Evolutionary conservation across 2,888 invertebrate genomes (phyloP).

Genomic region (Ichneumoninae sp.): DNA sequence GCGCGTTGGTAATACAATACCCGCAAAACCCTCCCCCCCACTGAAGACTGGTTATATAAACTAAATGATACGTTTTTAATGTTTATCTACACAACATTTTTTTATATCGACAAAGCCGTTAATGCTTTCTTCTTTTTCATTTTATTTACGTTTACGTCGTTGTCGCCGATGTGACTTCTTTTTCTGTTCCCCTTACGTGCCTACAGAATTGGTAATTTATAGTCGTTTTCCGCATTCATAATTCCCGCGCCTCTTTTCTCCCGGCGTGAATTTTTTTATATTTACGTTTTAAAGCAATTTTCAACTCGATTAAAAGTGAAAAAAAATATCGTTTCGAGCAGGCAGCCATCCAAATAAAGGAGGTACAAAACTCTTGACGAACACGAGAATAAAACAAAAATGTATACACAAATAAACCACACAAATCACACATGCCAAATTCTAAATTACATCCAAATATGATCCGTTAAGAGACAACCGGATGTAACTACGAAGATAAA

Average conservation of each 20-base stretch:
- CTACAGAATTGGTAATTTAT: not conserved
- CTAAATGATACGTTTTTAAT: slow-evolving; percentile 73
- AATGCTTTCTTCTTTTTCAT: slow-evolving; percentile 24
- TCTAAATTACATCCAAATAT: slow-evolving; percentile 78
- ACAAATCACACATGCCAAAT: slow-evolving; percentile 70
- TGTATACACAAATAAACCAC: slow-evolving; percentile 56
- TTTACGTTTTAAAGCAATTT: not conserved
- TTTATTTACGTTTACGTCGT: not conserved
- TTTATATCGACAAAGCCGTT: slow-evolving; percentile 53
- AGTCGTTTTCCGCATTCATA: slow-evolving; percentile 4
- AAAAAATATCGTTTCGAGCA: slow-evolving; percentile 4
- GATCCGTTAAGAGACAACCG: slow-evolving; percentile 71
- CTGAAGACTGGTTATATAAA: slow-evolving; percentile 82
- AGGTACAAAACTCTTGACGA: slow-evolving; percentile 14
- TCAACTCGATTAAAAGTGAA: not conserved
- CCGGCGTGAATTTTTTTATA: not conserved
- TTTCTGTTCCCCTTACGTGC: slow-evolving; percentile 24
- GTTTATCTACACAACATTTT: slow-evolving; percentile 60
- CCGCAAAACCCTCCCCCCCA: slow-evolving; percentile 73
- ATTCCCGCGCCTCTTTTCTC: slow-evolving; percentile 12
- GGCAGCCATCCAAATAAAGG: slow-evolving; percentile 11
- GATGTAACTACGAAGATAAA: slow-evolving; percentile 67
- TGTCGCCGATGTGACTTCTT: slow-evolving; percentile 5
- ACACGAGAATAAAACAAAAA: slow-evolving; percentile 45
- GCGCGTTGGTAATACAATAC: slow-evolving; percentile 20